Conservation (phyloP, 1,140 invertebrate species). For the Micrasema longulum region DNA sequence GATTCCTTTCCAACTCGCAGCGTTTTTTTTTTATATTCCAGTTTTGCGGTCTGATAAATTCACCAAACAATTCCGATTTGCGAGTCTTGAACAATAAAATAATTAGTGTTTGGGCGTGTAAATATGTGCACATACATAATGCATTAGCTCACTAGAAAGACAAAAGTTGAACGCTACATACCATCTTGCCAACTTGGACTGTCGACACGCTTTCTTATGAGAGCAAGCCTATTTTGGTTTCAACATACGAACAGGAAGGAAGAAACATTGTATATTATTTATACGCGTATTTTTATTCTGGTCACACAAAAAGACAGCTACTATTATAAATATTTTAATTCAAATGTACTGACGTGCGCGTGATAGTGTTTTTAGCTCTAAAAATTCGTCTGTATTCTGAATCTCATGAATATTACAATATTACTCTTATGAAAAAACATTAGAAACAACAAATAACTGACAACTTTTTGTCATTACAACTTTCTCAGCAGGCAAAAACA, state of each 20-base stretch:
- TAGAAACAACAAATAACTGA: too few relatives aligned
- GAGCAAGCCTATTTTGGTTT: not conserved
- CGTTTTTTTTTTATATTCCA: not conserved
- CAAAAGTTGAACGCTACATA: not conserved
- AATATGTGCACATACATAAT: conserved; percentile 18
- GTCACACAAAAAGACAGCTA: too few relatives aligned
- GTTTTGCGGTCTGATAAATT: conserved; percentile 26
- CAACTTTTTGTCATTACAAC: too few relatives aligned
- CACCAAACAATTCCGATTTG: conserved; percentile 21
- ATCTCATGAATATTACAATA: too few relatives aligned
- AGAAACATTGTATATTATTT: not conserved
- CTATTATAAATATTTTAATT: too few relatives aligned
- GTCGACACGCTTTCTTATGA: conserved; percentile 3
- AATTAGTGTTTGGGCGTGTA: conserved; percentile 11
- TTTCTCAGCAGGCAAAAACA: too few relatives aligned
- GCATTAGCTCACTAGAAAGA: conserved; percentile 10
- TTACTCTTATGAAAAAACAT: too few relatives aligned
- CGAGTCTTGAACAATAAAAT: not conserved
- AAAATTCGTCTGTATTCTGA: too few relatives aligned
- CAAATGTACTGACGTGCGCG: too few relatives aligned
- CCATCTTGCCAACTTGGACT: not conserved
- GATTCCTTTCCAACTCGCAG: too few relatives aligned
- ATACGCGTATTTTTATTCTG: too few relatives aligned
- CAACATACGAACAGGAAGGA: not conserved
- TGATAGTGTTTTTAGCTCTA: too few relatives aligned